These are phyloP conservation scores for Drosophila kambysellisi DNA, from an alignment of 2,888 invertebrate species.

Conservation along the genomic window DNA sequence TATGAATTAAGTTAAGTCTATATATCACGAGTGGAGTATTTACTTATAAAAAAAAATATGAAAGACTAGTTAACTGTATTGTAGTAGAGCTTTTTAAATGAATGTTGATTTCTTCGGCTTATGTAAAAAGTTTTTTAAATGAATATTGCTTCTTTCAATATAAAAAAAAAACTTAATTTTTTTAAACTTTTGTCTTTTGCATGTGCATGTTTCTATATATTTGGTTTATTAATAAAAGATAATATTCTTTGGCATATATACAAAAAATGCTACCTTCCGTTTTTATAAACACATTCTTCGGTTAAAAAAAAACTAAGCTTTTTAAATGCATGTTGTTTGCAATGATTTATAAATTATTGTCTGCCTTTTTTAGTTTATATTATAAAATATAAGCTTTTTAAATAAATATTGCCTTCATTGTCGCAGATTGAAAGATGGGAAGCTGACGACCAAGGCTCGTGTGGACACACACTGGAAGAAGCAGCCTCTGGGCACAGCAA, in stretches of 20 bases:
- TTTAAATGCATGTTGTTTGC: background rate
- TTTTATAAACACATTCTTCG: background rate
- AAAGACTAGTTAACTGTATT: too few species aligned
- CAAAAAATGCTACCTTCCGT: background rate
- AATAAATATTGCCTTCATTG: background rate
- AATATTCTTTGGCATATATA: background rate
- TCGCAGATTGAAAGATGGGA: slow-evolving; percentile 74
- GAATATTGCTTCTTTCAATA: background rate
- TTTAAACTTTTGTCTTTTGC: background rate
- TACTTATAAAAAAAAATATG: too few species aligned
- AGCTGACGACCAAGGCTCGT: slow-evolving; percentile 82
- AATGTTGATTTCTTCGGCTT: background rate
- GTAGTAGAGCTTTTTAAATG: background rate
- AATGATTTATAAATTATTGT: background rate
- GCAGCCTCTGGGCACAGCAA: slow-evolving; percentile 45
- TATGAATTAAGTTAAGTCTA: background rate
- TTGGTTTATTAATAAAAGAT: background rate
- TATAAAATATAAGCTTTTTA: background rate
- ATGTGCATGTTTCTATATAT: background rate
- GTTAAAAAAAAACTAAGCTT: background rate
- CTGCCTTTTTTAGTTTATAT: background rate
- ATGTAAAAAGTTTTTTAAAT: too few species aligned
- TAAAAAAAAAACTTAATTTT: background rate
- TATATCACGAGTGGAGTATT: background rate
- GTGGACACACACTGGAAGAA: slow-evolving; percentile 84